A percentile compares a stretch with the other conserved stretches of the same genome.
Evolutionary conservation across 2,797 vertebrate genomes (phyloP).

Genomic region (Oryzias sinensis): DNA sequence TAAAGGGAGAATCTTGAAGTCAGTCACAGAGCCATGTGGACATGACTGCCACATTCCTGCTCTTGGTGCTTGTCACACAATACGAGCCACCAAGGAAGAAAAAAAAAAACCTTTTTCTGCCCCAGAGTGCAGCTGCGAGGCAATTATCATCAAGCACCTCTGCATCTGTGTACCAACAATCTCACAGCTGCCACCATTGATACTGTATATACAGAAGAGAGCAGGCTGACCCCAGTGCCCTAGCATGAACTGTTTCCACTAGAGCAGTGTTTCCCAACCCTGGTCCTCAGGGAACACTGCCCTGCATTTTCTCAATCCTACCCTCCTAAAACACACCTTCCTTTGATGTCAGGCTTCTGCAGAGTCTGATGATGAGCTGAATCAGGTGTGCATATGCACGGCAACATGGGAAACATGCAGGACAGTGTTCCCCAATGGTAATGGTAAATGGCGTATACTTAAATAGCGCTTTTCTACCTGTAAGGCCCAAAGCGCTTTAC

Average conservation of each 20-base stretch:
- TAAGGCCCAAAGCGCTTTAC: too few species aligned
- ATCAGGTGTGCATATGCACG: too few species aligned
- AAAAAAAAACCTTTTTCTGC: slow-evolving; percentile 37
- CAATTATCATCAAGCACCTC: slow-evolving; percentile 77
- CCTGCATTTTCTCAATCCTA: too few species aligned
- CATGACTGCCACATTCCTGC: slow-evolving; percentile 72
- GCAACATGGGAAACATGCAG: too few species aligned
- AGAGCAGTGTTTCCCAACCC: too few species aligned
- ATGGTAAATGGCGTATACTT: too few species aligned
- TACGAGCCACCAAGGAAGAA: slow-evolving; percentile 38
- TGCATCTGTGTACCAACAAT: slow-evolving; percentile 84
- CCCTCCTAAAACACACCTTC: too few species aligned
- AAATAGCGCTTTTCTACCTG: too few species aligned
- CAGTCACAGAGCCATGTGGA: slow-evolving; percentile 78
- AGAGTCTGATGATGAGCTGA: too few species aligned
- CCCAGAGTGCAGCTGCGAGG: slow-evolving; percentile 74
- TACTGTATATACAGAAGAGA: slow-evolving; percentile 62
- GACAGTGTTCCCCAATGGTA: too few species aligned
- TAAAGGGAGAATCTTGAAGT: slow-evolving; percentile 63
- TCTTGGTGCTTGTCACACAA: slow-evolving; percentile 58
- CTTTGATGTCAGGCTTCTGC: too few species aligned
- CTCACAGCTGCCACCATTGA: slow-evolving; percentile 77
- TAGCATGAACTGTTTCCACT: slow-evolving; percentile 5
- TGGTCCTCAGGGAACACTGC: too few species aligned
- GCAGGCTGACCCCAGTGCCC: slow-evolving; percentile 57